Percentiles rank a stretch among this genome's conserved stretches.
Conservation (phyloP, 2,113 vertebrate genomes). For the Cochlearius cochlearius region DNA sequence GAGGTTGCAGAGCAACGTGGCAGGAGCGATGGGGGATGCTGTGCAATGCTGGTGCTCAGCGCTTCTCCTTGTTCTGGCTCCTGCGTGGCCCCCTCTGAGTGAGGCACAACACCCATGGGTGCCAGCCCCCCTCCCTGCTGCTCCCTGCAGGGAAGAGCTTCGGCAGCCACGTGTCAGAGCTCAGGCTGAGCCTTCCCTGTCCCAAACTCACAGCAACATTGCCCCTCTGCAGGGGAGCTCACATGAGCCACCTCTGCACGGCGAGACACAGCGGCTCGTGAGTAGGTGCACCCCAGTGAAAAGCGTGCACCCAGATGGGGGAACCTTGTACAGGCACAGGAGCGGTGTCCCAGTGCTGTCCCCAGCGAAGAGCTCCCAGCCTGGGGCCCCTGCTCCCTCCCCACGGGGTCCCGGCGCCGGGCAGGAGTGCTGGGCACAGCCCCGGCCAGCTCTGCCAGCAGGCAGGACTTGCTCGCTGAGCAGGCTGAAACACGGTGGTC, state of each 20-base stretch:
- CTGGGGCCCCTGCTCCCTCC: neutral
- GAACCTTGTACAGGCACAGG: neutral
- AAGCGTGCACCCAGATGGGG: rapidly evolving
- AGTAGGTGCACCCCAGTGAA: neutral
- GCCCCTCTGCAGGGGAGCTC: neutral
- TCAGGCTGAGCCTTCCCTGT: neutral
- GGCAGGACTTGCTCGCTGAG: neutral
- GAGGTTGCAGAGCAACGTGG: neutral
- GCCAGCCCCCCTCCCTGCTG: neutral
- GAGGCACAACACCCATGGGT: neutral
- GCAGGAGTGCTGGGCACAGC: neutral
- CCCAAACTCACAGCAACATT: neutral
- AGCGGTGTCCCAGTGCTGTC: neutral
- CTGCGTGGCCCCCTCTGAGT: neutral
- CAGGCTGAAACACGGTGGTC: neutral
- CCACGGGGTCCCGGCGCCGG: rapidly evolving
- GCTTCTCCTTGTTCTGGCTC: neutral
- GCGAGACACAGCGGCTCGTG: rapidly evolving
- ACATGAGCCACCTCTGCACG: neutral
- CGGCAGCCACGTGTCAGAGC: neutral
- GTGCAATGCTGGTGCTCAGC: neutral
- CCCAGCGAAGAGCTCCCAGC: neutral
- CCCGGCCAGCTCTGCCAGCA: neutral
- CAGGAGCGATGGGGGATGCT: neutral
- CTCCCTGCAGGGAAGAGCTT: neutral